These are phyloP conservation scores for Furnarius figulus DNA, from an alignment of 2,113 vertebrate species.

Conservation along the genomic window DNA sequence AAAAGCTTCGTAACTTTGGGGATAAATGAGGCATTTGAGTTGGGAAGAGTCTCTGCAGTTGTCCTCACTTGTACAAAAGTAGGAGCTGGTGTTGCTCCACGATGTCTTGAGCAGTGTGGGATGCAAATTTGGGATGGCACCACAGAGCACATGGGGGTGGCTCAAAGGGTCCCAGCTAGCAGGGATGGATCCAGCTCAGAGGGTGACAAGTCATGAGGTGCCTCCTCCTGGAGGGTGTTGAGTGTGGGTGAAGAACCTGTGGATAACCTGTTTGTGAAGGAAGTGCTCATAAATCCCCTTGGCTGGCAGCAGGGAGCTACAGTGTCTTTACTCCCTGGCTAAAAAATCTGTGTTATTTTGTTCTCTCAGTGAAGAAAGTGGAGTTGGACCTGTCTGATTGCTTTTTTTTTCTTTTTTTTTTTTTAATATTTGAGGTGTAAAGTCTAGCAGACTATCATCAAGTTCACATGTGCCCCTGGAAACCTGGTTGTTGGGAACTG, in stretches of 20 bases:
- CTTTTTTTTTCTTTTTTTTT: background rate
- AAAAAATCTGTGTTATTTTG: background rate
- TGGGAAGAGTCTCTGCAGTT: background rate
- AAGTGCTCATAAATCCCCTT: background rate
- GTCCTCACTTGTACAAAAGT: background rate
- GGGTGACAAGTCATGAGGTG: background rate
- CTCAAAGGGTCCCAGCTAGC: background rate
- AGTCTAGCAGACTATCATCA: background rate
- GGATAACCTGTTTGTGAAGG: background rate
- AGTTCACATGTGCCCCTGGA: background rate
- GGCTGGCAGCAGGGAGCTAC: background rate
- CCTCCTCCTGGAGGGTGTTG: background rate
- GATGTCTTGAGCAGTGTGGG: fast-evolving
- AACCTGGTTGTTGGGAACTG: background rate
- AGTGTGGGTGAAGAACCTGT: background rate
- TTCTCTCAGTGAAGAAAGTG: background rate
- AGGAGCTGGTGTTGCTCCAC: background rate
- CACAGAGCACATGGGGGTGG: fast-evolving
- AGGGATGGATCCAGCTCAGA: background rate
- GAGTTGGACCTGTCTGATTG: background rate
- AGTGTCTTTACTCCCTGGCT: background rate
- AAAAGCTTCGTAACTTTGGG: background rate
- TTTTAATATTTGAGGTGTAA: background rate
- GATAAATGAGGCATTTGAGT: background rate
- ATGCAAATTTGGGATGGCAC: background rate